These are phyloP conservation scores for Mugil cephalus DNA, from an alignment of 2,113 vertebrate genomes.

Conservation along the genomic window DNA sequence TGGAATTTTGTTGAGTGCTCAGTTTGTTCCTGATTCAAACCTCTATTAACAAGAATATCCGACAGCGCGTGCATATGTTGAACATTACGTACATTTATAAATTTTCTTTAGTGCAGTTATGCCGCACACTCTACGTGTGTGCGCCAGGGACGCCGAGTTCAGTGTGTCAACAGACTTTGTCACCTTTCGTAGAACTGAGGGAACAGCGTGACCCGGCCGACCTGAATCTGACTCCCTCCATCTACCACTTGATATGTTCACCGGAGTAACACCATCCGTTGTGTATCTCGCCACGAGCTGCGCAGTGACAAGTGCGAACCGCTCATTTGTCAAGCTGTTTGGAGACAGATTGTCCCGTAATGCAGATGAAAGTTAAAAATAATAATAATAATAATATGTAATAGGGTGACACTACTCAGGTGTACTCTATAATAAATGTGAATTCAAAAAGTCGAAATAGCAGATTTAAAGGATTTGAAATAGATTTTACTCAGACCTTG, in stretches of 20 bases:
- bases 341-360: not conserved
- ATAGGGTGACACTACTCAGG: too few relatives aligned
- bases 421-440: too few relatives aligned
- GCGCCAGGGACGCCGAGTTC: constrained; percentile 6
- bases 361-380: not conserved
- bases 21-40: constrained; percentile 28
- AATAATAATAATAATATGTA: not conserved
- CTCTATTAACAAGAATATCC: constrained; percentile 18
- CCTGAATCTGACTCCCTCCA: constrained; percentile 61
- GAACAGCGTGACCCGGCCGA: constrained; percentile 40
- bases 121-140: too few relatives aligned
- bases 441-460: too few relatives aligned
- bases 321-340: constrained; percentile 4
- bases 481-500: not conserved
- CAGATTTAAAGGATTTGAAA: too few relatives aligned
- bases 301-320: constrained; percentile 33
- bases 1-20: constrained; percentile 38
- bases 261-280: constrained; percentile 55
- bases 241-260: constrained; percentile 47
- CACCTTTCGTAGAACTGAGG: constrained; percentile 18
- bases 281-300: constrained; percentile 28
- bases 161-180: constrained; percentile 15
- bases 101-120: not conserved
- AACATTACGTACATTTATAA: not conserved
- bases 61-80: not conserved